These are phyloP conservation scores for Onychomys leucogaster DNA, from an alignment of 2,797 vertebrate genomes.

Conservation along the genomic window DNA sequence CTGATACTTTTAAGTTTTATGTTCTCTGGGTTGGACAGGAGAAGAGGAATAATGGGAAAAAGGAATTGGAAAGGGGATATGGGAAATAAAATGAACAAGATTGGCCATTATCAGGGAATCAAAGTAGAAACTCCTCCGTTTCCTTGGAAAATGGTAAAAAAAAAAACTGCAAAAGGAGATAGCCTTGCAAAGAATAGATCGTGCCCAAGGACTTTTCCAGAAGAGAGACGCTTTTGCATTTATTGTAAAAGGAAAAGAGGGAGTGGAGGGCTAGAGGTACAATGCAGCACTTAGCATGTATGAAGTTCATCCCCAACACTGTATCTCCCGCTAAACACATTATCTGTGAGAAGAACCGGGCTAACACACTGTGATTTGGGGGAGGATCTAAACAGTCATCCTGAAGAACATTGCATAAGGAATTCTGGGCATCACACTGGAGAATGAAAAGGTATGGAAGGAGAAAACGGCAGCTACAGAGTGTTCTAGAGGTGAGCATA, in stretches of 20 bases:
- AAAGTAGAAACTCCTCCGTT: neutral
- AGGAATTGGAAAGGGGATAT: neutral
- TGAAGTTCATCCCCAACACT: neutral
- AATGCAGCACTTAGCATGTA: neutral
- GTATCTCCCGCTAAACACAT: neutral
- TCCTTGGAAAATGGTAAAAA: neutral
- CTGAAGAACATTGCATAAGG: neutral
- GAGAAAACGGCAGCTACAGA: neutral
- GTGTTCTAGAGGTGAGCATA: neutral
- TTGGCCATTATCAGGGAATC: neutral
- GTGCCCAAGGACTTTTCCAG: neutral
- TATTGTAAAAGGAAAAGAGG: neutral
- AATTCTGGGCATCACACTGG: neutral
- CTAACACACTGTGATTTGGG: neutral
- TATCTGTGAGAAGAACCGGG: neutral
- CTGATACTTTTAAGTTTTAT: neutral
- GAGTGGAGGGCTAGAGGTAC: neutral
- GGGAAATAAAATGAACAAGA: neutral
- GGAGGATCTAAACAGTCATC: neutral
- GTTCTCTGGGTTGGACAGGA: neutral
- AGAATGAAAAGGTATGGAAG: neutral
- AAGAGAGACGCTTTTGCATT: neutral
- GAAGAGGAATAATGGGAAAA: neutral
- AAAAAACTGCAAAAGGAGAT: neutral
- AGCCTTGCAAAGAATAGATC: neutral